phyloP scores from a whole-genome alignment of 2,888 invertebrate genomes.

The Artemia sp. region DNA sequence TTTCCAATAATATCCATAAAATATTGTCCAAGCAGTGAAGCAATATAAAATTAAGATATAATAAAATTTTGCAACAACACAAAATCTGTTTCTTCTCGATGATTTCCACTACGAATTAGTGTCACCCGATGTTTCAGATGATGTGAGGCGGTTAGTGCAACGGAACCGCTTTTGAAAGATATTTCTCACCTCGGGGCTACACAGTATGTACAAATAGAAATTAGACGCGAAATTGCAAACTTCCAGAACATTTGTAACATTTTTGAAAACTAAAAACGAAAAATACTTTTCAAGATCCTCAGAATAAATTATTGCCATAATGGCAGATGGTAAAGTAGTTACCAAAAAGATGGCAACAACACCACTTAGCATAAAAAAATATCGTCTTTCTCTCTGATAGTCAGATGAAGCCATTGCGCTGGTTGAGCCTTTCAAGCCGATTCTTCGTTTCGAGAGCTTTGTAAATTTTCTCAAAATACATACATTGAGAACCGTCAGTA shows the following conservation, averaged over 20 bases:
- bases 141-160: too few relatives aligned
- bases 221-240: constrained; percentile 38
- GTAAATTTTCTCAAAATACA: constrained; percentile 35
- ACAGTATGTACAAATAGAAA: constrained; percentile 36
- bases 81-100: too few relatives aligned
- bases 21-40: too few relatives aligned
- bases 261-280: constrained; percentile 33
- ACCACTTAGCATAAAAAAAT: constrained; percentile 34
- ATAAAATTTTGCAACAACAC: too few relatives aligned
- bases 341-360: constrained; percentile 36
- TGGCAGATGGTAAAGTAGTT: constrained; percentile 36
- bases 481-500: constrained; percentile 35
- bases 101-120: too few relatives aligned
- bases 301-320: constrained; percentile 33
- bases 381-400: constrained; percentile 34
- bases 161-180: constrained; percentile 24
- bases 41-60: too few relatives aligned
- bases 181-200: constrained; percentile 32
- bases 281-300: constrained; percentile 29
- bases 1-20: too few relatives aligned
- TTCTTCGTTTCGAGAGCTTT: constrained; percentile 32
- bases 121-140: too few relatives aligned
- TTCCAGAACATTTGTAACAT: constrained; percentile 35
- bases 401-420: constrained; percentile 22
- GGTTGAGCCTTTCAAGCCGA: constrained; percentile 28